These are phyloP conservation scores for Anastatus disparis DNA, from an alignment of 1,140 invertebrate species.

Conservation along the genomic window DNA sequence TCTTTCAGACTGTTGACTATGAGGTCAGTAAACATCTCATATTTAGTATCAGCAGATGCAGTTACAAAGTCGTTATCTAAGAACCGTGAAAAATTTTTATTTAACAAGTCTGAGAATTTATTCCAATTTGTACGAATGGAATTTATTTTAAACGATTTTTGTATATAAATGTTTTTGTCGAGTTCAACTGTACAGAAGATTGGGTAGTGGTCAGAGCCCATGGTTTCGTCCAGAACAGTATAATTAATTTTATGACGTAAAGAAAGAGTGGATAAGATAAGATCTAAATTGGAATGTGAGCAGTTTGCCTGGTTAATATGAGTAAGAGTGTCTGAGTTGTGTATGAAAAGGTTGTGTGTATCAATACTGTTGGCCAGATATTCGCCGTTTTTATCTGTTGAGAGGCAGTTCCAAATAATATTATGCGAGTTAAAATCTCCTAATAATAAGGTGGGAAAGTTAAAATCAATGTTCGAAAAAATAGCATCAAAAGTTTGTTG, in stretches of 20 bases:
- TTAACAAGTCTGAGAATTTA: background rate
- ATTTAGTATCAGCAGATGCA: too few relatives aligned
- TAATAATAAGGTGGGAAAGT: background rate
- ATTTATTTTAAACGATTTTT: conserved; percentile 17
- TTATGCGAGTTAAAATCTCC: background rate
- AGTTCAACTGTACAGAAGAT: conserved; percentile 47
- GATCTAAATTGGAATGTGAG: conserved; percentile 18
- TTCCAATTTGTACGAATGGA: background rate
- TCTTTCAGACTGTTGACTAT: too few relatives aligned
- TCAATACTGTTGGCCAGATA: background rate
- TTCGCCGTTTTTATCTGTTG: background rate
- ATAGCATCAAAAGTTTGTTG: background rate
- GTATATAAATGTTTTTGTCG: conserved; percentile 31
- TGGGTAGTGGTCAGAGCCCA: conserved; percentile 54
- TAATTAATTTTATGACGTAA: conserved; percentile 46
- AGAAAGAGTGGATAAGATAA: conserved; percentile 41
- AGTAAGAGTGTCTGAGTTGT: background rate
- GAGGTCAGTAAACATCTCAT: too few relatives aligned
- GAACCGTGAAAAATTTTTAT: background rate
- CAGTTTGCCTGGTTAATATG: background rate
- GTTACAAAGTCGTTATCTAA: too few relatives aligned
- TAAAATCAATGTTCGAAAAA: background rate
- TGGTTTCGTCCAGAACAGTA: conserved; percentile 46
- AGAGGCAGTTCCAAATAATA: background rate
- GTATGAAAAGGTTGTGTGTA: background rate